Percentiles rank a stretch among this genome's conserved stretches.
Conservation (phyloP, 2,888 invertebrate genomes). For the Pteria penguin region DNA sequence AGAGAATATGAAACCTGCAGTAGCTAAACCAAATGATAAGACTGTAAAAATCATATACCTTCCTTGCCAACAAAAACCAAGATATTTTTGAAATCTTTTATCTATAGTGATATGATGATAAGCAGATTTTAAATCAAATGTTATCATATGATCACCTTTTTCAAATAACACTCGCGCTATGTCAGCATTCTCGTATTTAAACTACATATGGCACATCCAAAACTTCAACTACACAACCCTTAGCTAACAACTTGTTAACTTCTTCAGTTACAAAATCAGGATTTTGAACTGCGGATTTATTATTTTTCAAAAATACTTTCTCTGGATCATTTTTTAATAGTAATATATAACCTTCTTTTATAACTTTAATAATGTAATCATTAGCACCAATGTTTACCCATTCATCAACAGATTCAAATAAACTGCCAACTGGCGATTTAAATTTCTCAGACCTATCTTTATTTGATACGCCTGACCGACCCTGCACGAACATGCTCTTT, state of each 20-base stretch:
- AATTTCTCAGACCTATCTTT: no score
- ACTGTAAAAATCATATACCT: background rate
- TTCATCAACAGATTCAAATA: background rate
- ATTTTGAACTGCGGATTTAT: conserved; percentile 15
- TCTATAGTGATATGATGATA: no score
- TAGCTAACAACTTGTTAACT: conserved; percentile 8
- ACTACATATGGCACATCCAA: conserved; percentile 10
- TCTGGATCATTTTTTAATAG: background rate
- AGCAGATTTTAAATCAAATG: no score
- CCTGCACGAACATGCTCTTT: no score
- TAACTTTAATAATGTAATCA: conserved; percentile 29
- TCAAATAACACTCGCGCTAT: no score
- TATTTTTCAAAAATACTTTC: background rate
- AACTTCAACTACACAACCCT: conserved; percentile 29
- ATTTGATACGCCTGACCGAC: no score
- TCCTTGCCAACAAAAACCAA: background rate
- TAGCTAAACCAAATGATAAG: conserved; percentile 11
- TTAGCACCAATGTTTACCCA: conserved; percentile 15
- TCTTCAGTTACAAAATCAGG: conserved; percentile 6
- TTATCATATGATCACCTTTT: no score
- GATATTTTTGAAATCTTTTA: no score
- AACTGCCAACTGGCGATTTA: conserved; percentile 19
- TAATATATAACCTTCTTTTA: background rate
- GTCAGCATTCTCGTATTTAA: no score
- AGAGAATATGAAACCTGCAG: conserved; percentile 16